Evolutionary conservation across 2,888 invertebrate species (phyloP), one percentile per base, ranked within the genome.

Genomic region (Tipula confusa): DNA sequence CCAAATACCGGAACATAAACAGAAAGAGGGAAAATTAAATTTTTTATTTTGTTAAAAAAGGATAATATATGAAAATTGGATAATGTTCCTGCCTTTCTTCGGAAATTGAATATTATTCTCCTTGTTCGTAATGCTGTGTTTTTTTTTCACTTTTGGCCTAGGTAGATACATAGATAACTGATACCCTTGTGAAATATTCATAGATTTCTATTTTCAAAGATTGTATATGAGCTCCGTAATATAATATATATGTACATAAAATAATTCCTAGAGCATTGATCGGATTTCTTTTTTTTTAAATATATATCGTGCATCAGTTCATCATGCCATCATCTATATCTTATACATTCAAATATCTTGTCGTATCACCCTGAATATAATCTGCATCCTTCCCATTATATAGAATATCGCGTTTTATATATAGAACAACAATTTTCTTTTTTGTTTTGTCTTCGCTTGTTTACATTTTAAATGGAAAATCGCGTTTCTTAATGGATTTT

Each of bases 401-500:
- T 38, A 38, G 9, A 11, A 38, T 38, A 38, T n/a, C 43, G 3
- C n/a, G 43, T 43, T 11, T n/a, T 36, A 36, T 9, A 43, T 6
- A 43, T n/a, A 43, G n/a, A n/a, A n/a, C 15, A 43, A 43, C 24
- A 64, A 64, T 64, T 48, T 64, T 38, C 4, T 9, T 64, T 64
- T 64, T 64, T 64, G 11, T 64, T 64, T 11, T 24, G 11, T 2
- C 64, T 64, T 24, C n/a, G n/a, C 15, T 64, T 64, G 64, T 64
- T 64, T 64, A 64, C 64, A 64, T 64, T 64, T 64, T 24, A 64
- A 64, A 64, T 64, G 64, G 64, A 64, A 64, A 64, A 64, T 64
- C 64, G 64, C 64, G 24, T 64, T 64, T 64, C 64, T 24, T 64
- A 64, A 64, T 64, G 64, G 64, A 64, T 64, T 64, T 64, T 64